A percentile compares a stretch with the other conserved stretches of the same genome.
Conservation (phyloP, 2,113 vertebrate genomes). For the Meriones unguiculatus region DNA sequence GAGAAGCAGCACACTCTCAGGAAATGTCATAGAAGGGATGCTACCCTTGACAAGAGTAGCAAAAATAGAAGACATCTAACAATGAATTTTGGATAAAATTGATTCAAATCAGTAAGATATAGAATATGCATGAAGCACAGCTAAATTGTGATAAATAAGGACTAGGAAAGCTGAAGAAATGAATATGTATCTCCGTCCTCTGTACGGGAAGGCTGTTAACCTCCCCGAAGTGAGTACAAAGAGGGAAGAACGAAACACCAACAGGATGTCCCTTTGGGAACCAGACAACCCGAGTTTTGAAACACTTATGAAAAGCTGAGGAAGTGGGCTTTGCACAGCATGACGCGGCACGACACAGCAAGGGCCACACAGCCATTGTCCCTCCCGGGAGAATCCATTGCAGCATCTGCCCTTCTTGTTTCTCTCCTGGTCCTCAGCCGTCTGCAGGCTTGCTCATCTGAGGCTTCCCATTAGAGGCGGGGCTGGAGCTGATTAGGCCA, state of each 20-base stretch:
- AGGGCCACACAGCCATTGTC: neutral
- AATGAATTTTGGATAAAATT: constrained; percentile 42
- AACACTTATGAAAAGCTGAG: constrained; percentile 44
- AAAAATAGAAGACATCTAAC: constrained; percentile 12
- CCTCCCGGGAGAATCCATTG: neutral
- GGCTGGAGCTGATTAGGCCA: neutral
- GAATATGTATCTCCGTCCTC: constrained; percentile 47
- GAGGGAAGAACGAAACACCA: constrained; percentile 32
- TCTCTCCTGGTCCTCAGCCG: neutral
- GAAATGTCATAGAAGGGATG: constrained; percentile 9
- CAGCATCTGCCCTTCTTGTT: neutral
- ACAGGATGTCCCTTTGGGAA: constrained; percentile 38
- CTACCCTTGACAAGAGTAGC: constrained; percentile 14
- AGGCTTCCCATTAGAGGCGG: too few species aligned
- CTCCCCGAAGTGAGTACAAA: constrained; percentile 6
- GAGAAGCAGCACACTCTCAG: neutral
- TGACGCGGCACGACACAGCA: neutral
- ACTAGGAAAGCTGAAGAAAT: constrained; percentile 21
- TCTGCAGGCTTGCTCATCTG: neutral
- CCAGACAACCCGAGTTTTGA: constrained; percentile 44
- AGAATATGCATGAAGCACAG: constrained; percentile 9
- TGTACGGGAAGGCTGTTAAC: constrained; percentile 31
- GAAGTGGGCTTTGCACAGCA: neutral
- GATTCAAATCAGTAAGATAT: constrained; percentile 55
- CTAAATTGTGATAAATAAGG: constrained; percentile 1